Percentiles rank a stretch among this genome's conserved stretches.
Evolutionary conservation across 1,140 invertebrate species (phyloP).

Genomic region (Tetragonula clypearis): DNA sequence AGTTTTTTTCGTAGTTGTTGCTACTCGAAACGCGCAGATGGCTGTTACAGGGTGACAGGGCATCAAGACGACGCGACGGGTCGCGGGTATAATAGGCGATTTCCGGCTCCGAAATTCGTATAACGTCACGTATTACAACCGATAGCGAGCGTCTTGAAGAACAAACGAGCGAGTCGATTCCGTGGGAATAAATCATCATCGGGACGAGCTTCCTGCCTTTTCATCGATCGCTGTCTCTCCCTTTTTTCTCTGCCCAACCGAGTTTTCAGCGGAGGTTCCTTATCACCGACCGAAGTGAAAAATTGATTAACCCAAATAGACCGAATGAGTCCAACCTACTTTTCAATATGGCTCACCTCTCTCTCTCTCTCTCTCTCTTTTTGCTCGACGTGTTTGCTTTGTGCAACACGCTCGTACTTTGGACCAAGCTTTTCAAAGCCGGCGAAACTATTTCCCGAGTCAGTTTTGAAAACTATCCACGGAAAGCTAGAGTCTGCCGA

Average conservation of each 20-base stretch:
- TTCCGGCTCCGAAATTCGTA: constrained; percentile 10
- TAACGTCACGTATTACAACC: neutral
- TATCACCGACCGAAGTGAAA: neutral
- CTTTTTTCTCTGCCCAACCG: neutral
- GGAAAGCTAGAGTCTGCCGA: neutral
- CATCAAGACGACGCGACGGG: neutral
- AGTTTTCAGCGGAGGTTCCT: neutral
- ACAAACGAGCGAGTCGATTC: constrained; percentile 12
- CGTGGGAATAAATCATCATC: constrained; percentile 32
- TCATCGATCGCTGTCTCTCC: neutral
- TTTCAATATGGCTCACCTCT: neutral
- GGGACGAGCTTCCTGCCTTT: neutral
- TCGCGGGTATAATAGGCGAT: constrained; percentile 4
- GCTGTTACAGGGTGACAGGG: neutral
- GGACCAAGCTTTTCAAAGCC: neutral
- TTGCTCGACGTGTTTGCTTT: neutral
- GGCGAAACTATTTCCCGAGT: neutral
- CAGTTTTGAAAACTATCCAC: neutral
- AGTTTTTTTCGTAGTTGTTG: constrained; percentile 4
- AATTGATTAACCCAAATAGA: constrained; percentile 28
- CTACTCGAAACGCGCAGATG: constrained; percentile 17
- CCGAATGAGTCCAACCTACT: neutral
- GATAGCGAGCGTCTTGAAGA: neutral
- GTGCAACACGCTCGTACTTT: neutral
- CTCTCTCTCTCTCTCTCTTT: neutral